Evolutionary conservation across 2,888 invertebrate genomes (phyloP).

Genomic region (Himalopsyche japonica): DNA sequence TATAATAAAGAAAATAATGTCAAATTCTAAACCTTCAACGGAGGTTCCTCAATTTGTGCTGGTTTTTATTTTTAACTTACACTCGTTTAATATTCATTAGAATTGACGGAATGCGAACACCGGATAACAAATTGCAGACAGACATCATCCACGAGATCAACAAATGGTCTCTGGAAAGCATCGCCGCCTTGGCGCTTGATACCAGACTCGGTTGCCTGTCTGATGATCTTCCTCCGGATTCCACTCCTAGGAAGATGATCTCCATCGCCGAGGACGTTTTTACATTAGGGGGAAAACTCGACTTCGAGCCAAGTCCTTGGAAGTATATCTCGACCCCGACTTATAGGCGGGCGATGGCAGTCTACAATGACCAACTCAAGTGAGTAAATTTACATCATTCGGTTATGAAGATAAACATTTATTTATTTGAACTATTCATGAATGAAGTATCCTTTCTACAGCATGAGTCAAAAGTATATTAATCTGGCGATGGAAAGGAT

Average conservation of each 20-base stretch:
- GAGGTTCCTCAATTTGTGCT: too few relatives aligned
- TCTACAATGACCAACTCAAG: constrained; percentile 45
- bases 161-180: constrained; percentile 43
- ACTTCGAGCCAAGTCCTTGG: constrained; percentile 48
- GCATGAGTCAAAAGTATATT: constrained; percentile 47
- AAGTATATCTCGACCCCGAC: constrained; percentile 44
- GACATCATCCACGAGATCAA: constrained; percentile 40
- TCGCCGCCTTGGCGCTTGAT: constrained; percentile 41
- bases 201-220: constrained; percentile 41
- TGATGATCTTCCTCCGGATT: constrained; percentile 38
- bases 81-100: constrained; percentile 27
- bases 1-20: too few relatives aligned
- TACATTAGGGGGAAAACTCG: constrained; percentile 42
- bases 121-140: constrained; percentile 38
- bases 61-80: too few relatives aligned
- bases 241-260: constrained; percentile 32
- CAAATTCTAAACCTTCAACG: too few relatives aligned
- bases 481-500: constrained; percentile 47
- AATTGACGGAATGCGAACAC: constrained; percentile 37
- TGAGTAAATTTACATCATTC: background rate
- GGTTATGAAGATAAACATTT: too few relatives aligned
- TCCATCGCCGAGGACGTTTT: constrained; percentile 40
- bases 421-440: too few relatives aligned
- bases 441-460: constrained; percentile 18
- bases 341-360: constrained; percentile 46